These are phyloP conservation scores for Lithophane ornitopus DNA, from an alignment of 2,888 invertebrate genomes.

Conservation along the genomic window DNA sequence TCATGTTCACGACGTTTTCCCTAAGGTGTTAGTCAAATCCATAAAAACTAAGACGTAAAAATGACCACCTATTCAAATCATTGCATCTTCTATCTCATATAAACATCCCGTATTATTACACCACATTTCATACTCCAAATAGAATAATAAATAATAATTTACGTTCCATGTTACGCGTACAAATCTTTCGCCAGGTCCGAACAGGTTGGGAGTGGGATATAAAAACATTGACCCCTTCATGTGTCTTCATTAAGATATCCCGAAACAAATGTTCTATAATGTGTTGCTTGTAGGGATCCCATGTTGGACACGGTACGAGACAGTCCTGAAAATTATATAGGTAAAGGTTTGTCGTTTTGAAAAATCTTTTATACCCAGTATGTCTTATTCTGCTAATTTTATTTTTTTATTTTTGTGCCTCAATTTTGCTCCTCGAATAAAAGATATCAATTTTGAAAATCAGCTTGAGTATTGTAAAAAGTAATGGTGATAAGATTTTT, in stretches of 20 bases:
- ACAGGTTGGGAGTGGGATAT: slow-evolving; percentile 32
- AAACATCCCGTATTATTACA: slow-evolving; percentile 19
- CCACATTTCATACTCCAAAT: slow-evolving; percentile 14
- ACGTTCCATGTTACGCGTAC: slow-evolving; percentile 30
- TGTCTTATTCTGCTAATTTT: too few species aligned
- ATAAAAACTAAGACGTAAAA: not conserved
- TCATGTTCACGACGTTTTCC: too few species aligned
- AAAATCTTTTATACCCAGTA: not conserved
- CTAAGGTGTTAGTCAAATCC: not conserved
- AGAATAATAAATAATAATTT: slow-evolving; percentile 52
- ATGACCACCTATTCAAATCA: not conserved
- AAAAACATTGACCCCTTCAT: slow-evolving; percentile 70
- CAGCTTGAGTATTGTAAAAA: not conserved
- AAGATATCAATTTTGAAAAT: not conserved
- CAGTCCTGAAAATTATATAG: not conserved
- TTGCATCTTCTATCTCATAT: not conserved
- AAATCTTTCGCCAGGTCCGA: slow-evolving; percentile 47
- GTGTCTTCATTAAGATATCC: slow-evolving; percentile 74
- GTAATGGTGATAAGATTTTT: not conserved
- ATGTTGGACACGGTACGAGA: slow-evolving; percentile 16
- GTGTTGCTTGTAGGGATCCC: slow-evolving; percentile 56
- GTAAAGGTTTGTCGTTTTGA: not conserved
- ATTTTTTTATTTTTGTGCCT: too few species aligned
- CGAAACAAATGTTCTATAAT: slow-evolving; percentile 72
- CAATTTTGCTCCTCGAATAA: not conserved